phyloP scores from a whole-genome alignment of 2,888 invertebrate genomes.

The Lasius fuliginosus region DNA sequence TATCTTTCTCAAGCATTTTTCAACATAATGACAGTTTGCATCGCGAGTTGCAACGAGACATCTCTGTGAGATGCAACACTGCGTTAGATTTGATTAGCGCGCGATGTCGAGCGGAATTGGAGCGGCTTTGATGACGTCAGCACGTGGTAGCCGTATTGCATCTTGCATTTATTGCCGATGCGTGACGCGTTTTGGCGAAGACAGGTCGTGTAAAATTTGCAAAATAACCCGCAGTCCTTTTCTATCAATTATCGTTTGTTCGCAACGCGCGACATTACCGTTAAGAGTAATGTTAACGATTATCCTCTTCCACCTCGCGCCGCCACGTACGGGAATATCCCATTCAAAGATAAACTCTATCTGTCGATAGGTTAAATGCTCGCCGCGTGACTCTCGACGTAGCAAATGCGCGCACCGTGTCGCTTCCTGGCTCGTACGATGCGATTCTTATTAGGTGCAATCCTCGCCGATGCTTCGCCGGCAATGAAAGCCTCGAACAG shows the following conservation, averaged over 20 bases:
- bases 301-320: constrained; percentile 15
- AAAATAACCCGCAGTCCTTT: constrained; percentile 15
- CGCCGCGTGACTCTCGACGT: constrained; percentile 55
- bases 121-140: not conserved
- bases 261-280: constrained; percentile 60
- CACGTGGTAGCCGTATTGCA: not conserved
- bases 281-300: constrained; percentile 65
- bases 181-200: constrained; percentile 30
- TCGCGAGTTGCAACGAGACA: not conserved
- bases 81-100: not conserved
- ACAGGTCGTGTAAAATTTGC: constrained; percentile 21
- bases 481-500: constrained; percentile 59
- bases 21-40: not conserved
- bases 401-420: constrained; percentile 53
- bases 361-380: constrained; percentile 75
- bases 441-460: constrained; percentile 75
- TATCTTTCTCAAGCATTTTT: not conserved
- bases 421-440: constrained; percentile 74
- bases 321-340: constrained; percentile 11
- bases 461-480: constrained; percentile 50
- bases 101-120: not conserved
- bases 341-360: constrained; percentile 72
- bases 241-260: constrained; percentile 50
- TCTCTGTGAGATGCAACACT: not conserved
- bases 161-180: constrained; percentile 13